Base-by-base conservation (phyloP, 2,888 invertebrate genomes). In the Molorchus minor region DNA sequence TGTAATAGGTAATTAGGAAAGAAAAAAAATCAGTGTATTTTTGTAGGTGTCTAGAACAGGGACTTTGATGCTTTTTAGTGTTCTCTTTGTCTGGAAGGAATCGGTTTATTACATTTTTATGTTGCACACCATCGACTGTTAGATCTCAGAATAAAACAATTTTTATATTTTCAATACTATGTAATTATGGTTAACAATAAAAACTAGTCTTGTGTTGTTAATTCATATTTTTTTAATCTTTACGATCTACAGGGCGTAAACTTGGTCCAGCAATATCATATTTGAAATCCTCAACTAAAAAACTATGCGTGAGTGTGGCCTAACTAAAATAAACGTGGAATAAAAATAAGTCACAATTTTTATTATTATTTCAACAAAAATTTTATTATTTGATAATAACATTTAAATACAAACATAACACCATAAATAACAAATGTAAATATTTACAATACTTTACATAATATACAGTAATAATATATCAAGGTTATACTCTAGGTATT, bases 131-230 rank as follows among this genome's bases (percentile, higher is more conserved):
- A 62, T 60, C 54, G 58, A 67, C 67, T 65, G 58, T 65, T 59
- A 54, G 61, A 63, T 64, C 64, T 62, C 63, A 62, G 33, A 64
- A 61, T 56, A 53, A 61, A 65, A 43, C 61, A 58, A 59, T 68
- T 68, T 68, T 68, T 66, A 68, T 66, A 68, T 68, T 68, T 64
- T 66, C 62, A 66, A 66, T 64, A 64, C 62, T 69, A 62, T 73
- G 71, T 71, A 70, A 71, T 69, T 72, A 71, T 68, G 72, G 67
- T 71, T 72, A 71, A 71, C 63, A 73, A 74, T 72, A 75, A 74
- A 73, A 70, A 70, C 74, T 74, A 74, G 74, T 74, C 76, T 72
- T 75, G 75, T 75, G 75, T 75, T 76, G 74, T 75, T 76, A 69
- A 62, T 40, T 58, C 8, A 8, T 56, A 57, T 44, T 58, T 58